These are phyloP conservation scores for Mythimna impura DNA, from an alignment of 2,888 invertebrate species.

Conservation along the genomic window DNA sequence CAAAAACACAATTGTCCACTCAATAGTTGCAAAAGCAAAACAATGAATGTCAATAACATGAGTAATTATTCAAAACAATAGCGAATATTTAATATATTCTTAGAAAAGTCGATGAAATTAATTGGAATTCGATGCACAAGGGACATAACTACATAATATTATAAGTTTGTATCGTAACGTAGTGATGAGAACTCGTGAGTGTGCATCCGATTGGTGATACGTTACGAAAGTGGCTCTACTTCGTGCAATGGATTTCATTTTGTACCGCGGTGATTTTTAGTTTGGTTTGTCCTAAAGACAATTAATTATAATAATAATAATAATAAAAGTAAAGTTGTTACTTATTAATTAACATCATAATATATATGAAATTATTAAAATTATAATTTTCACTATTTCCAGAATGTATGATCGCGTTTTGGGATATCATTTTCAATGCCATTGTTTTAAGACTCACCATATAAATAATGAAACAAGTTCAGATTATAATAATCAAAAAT, in stretches of 20 bases:
- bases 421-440: too few relatives aligned
- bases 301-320: too few relatives aligned
- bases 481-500: background rate
- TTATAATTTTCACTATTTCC: background rate
- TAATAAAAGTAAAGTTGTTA: too few relatives aligned
- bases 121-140: constrained; percentile 62
- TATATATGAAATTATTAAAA: too few relatives aligned
- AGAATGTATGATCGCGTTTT: background rate
- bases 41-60: constrained; percentile 55
- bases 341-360: too few relatives aligned
- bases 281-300: background rate
- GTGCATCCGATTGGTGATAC: constrained; percentile 67
- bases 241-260: constrained; percentile 39
- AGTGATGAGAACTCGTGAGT: constrained; percentile 67
- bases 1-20: constrained; percentile 19
- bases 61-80: constrained; percentile 59
- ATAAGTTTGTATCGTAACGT: constrained; percentile 49
- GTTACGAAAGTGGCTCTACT: constrained; percentile 79
- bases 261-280: background rate
- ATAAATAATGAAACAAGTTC: background rate
- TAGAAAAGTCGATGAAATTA: constrained; percentile 50
- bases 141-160: constrained; percentile 48
- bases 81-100: constrained; percentile 51
- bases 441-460: background rate
- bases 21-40: constrained; percentile 43